phyloP scores from a whole-genome alignment of 2,888 invertebrate genomes.

The Keiferia lycopersicella region DNA sequence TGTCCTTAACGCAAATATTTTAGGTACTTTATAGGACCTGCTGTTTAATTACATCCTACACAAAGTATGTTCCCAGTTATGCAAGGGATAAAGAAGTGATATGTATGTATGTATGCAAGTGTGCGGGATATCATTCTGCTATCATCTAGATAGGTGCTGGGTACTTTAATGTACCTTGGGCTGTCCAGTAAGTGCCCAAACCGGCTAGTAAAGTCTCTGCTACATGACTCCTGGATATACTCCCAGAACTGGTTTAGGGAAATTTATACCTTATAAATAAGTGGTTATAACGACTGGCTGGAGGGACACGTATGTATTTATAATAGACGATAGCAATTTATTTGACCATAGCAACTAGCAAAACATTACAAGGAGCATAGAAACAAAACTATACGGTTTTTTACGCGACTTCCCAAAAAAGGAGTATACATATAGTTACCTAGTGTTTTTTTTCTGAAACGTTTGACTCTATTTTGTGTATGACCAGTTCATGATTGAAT shows the following conservation, averaged over 20 bases:
- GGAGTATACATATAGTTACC: too few relatives aligned
- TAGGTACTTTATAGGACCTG: background rate
- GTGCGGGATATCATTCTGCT: slow-evolving; percentile 18
- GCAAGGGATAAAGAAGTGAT: too few relatives aligned
- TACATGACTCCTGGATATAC: slow-evolving; percentile 2
- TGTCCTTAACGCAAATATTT: background rate
- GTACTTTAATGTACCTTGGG: slow-evolving; percentile 11
- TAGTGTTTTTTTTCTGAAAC: background rate
- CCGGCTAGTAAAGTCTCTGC: slow-evolving; percentile 2
- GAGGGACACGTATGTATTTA: background rate
- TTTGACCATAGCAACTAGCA: background rate
- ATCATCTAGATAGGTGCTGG: background rate
- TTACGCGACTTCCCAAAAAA: too few relatives aligned
- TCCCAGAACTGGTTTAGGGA: slow-evolving; percentile 6
- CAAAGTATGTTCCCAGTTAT: background rate
- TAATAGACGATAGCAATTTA: background rate
- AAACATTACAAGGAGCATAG: background rate
- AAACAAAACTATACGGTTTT: too few relatives aligned
- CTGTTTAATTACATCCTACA: background rate
- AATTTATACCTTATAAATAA: slow-evolving; percentile 12
- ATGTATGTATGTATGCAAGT: too few relatives aligned
- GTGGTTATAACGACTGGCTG: background rate
- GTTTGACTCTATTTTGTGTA: background rate
- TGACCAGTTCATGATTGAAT: background rate
- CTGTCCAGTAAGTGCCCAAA: slow-evolving; percentile 1